phyloP scores from a whole-genome alignment of 1,140 invertebrate species.

The Diuraphis noxia region DNA sequence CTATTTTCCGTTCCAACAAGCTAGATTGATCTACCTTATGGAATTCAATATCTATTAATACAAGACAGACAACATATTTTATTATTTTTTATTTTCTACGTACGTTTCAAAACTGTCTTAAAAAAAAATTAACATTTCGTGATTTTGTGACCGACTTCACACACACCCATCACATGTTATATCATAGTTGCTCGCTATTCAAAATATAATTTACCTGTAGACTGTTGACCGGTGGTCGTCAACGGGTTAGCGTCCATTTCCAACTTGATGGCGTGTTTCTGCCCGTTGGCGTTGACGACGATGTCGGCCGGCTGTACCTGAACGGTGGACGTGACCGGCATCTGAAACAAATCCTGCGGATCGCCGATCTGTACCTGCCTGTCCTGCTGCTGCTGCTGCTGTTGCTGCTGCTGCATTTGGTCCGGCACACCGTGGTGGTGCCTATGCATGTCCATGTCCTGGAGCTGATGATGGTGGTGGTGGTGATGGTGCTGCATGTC shows the following conservation, averaged over 20 bases:
- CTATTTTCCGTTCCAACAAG: neutral
- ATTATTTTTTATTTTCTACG: neutral
- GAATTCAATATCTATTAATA: neutral
- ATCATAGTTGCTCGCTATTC: neutral
- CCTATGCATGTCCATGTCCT: constrained; percentile 41
- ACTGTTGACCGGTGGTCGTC: neutral
- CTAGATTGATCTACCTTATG: neutral
- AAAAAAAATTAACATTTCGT: neutral
- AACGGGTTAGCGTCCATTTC: constrained; percentile 23
- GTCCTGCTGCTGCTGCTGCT: neutral
- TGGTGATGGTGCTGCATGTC: constrained; percentile 21
- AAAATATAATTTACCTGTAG: neutral
- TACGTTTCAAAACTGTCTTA: neutral
- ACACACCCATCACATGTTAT: neutral
- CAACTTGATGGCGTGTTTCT: constrained; percentile 23
- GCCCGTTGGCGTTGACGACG: neutral
- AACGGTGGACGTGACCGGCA: constrained; percentile 37
- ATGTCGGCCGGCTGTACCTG: constrained; percentile 12
- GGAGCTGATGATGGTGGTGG: constrained; percentile 39
- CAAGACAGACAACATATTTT: neutral
- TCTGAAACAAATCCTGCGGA: constrained; percentile 23
- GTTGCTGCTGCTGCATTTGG: constrained; percentile 18
- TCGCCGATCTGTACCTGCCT: constrained; percentile 44
- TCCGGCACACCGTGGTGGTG: constrained; percentile 32
- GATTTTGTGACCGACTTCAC: neutral